phyloP scores from a whole-genome alignment of 2,888 invertebrate species.

The Tribolium freemani region DNA sequence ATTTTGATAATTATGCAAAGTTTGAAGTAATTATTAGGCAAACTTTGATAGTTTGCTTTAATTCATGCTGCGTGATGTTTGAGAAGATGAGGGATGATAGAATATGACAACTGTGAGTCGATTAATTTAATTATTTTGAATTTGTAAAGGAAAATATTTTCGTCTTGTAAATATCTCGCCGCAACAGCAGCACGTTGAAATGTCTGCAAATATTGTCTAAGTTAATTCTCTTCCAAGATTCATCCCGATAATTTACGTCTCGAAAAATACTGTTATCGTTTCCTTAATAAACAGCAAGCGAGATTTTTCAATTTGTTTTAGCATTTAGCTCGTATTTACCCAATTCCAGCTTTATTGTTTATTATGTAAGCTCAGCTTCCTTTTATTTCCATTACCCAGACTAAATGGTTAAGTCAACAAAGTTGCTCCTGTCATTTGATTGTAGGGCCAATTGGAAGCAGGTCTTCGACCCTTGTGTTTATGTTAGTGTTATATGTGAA shows the following conservation, averaged over 20 bases:
- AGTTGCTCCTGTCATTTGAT: conserved; percentile 28
- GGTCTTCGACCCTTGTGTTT: conserved; percentile 39
- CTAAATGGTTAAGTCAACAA: conserved; percentile 41
- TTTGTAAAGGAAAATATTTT: too few species aligned
- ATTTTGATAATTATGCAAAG: neutral
- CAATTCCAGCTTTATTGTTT: conserved; percentile 24
- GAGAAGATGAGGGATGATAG: neutral
- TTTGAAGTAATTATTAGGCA: neutral
- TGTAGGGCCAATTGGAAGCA: conserved; percentile 20
- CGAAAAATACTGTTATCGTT: conserved; percentile 1
- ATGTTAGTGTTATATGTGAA: conserved; percentile 24
- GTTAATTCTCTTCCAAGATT: conserved; percentile 9
- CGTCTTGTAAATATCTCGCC: neutral
- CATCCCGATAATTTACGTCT: conserved; percentile 2
- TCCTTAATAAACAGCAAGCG: conserved; percentile 18
- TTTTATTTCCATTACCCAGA: conserved; percentile 33
- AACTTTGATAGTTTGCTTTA: neutral
- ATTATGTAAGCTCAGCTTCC: conserved; percentile 36
- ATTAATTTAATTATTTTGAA: neutral
- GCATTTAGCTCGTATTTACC: conserved; percentile 19
- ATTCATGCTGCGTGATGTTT: neutral
- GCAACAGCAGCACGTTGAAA: neutral
- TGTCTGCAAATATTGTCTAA: conserved; percentile 5
- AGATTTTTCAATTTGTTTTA: conserved; percentile 24
- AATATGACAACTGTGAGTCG: neutral